Conservation (phyloP, 2,888 invertebrate species). For the Tachystola acroxantha region DNA sequence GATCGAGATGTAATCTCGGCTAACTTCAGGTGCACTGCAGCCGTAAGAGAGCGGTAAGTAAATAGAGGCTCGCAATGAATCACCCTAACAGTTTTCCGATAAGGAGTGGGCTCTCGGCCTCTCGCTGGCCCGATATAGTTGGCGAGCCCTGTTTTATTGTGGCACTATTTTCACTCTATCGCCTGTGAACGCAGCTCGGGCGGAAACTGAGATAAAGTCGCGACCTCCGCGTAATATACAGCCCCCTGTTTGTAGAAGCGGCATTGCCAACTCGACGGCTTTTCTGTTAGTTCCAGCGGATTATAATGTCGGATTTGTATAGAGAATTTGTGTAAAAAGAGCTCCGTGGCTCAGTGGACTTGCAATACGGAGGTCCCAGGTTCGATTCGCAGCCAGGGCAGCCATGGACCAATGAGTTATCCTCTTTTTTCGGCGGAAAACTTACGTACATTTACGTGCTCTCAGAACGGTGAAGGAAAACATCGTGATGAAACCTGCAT, state of each 20-base stretch:
- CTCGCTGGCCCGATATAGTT: constrained; percentile 48
- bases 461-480: too few relatives aligned
- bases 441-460: too few relatives aligned
- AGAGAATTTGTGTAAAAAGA: too few relatives aligned
- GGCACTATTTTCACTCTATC: constrained; percentile 70
- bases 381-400: too few relatives aligned
- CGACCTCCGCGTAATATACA: constrained; percentile 60
- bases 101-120: constrained; percentile 48
- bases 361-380: too few relatives aligned
- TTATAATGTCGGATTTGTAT: too few relatives aligned
- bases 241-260: constrained; percentile 30
- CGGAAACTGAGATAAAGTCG: constrained; percentile 74
- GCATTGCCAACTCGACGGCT: too few relatives aligned
- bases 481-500: too few relatives aligned
- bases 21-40: constrained; percentile 23
- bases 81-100: constrained; percentile 70
- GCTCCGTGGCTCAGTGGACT: too few relatives aligned
- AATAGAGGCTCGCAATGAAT: constrained; percentile 60
- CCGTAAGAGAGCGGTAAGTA: constrained; percentile 40
- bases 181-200: constrained; percentile 60
- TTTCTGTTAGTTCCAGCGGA: too few relatives aligned
- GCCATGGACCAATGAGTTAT: too few relatives aligned
- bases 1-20: constrained; percentile 15
- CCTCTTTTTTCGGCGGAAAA: too few relatives aligned
- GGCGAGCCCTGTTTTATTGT: constrained; percentile 67